Percentiles rank a stretch among this genome's conserved stretches.
Conservation (phyloP, 2,888 invertebrate genomes). For the Smittia aterrima region DNA sequence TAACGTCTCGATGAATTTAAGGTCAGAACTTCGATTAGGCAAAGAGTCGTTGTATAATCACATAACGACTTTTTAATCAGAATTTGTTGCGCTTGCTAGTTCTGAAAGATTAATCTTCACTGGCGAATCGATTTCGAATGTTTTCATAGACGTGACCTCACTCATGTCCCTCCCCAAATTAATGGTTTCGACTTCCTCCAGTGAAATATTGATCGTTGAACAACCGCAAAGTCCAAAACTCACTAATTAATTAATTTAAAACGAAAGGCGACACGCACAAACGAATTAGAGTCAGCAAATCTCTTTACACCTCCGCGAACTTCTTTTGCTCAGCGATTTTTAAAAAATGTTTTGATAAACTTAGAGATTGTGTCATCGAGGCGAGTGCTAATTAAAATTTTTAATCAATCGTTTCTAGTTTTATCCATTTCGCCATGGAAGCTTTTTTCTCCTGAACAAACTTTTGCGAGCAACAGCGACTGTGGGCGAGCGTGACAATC, state of each 20-base stretch:
- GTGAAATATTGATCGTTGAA: not conserved
- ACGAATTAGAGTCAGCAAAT: not conserved
- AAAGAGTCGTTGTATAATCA: not conserved
- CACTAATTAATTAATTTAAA: not conserved
- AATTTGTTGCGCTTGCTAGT: not conserved
- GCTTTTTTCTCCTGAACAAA: not conserved
- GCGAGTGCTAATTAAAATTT: not conserved
- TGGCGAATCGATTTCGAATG: too few relatives aligned
- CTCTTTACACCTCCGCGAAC: not conserved
- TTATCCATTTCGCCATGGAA: not conserved
- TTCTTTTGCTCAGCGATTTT: not conserved
- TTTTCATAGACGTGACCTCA: too few relatives aligned
- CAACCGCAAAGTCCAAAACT: not conserved
- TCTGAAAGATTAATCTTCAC: not conserved
- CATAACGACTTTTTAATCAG: conserved; percentile 17
- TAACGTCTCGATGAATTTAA: too few relatives aligned
- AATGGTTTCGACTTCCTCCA: too few relatives aligned
- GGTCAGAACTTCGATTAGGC: conserved; percentile 18
- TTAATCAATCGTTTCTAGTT: not conserved
- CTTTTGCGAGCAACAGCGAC: too few relatives aligned
- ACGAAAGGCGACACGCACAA: not conserved
- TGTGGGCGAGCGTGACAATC: not conserved
- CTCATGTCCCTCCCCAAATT: too few relatives aligned
- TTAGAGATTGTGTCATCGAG: not conserved
- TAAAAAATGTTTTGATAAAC: not conserved